Evolutionary conservation across 2,113 vertebrate species (phyloP).

Genomic region (Pelmatolapia mariae): DNA sequence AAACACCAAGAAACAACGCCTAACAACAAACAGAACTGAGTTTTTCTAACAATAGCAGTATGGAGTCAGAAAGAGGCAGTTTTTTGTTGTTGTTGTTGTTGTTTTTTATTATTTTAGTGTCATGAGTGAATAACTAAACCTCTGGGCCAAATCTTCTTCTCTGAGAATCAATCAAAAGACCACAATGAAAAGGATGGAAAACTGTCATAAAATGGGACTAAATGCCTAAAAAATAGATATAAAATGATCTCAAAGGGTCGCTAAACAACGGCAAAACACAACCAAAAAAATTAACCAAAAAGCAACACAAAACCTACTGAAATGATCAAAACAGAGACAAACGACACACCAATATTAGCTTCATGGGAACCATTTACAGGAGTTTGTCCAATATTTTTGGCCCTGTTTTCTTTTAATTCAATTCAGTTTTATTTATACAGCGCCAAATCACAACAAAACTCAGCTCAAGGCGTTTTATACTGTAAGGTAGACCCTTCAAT

Average conservation of each 20-base stretch:
- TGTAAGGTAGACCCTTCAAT: background rate
- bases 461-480: background rate
- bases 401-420: background rate
- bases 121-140: background rate
- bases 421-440: background rate
- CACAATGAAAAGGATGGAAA: background rate
- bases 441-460: background rate
- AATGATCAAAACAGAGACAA: background rate
- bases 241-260: background rate
- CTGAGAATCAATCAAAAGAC: background rate
- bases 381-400: background rate
- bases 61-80: background rate
- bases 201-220: background rate
- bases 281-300: background rate
- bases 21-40: background rate
- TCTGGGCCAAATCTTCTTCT: background rate
- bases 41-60: background rate
- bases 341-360: background rate
- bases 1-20: background rate
- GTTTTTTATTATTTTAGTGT: too few species aligned
- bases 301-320: background rate
- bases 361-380: background rate
- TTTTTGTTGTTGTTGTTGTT: background rate
- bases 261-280: background rate
- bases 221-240: background rate